Conservation (phyloP, 2,797 vertebrate genomes). For the Pseudomugil tenellus region DNA sequence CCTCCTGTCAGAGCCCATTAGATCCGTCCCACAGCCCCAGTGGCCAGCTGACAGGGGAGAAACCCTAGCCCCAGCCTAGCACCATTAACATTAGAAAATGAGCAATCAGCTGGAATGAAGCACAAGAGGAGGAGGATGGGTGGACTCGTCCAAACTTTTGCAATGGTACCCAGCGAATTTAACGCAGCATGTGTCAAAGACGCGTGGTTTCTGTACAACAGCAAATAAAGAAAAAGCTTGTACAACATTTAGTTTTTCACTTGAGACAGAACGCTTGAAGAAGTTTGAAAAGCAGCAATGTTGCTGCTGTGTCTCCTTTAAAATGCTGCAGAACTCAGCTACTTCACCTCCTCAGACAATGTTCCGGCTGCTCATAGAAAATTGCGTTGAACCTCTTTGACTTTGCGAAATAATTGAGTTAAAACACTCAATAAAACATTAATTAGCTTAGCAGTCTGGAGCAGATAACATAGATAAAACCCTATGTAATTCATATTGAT, state of each 20-base stretch:
- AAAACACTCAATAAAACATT: slow-evolving; percentile 90
- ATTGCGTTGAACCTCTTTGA: slow-evolving; percentile 85
- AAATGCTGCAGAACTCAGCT: slow-evolving; percentile 33
- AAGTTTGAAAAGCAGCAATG: neutral
- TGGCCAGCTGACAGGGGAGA: slow-evolving; percentile 96
- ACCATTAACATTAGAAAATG: slow-evolving; percentile 99
- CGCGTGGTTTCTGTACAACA: slow-evolving; percentile 5
- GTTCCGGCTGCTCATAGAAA: slow-evolving; percentile 69
- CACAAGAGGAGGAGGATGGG: slow-evolving; percentile 56
- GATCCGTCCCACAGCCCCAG: slow-evolving; percentile 92
- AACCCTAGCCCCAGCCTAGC: slow-evolving; percentile 88
- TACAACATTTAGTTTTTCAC: neutral
- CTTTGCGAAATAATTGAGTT: slow-evolving; percentile 90
- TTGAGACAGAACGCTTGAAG: slow-evolving; percentile 9
- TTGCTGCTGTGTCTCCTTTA: slow-evolving; percentile 24
- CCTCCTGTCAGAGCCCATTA: slow-evolving; percentile 99
- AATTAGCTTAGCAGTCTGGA: slow-evolving; percentile 88
- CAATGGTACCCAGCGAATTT: slow-evolving; percentile 44
- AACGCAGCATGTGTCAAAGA: slow-evolving; percentile 46
- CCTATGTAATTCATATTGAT: slow-evolving; percentile 91
- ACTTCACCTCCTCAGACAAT: slow-evolving; percentile 51
- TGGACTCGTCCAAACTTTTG: slow-evolving; percentile 59
- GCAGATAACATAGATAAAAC: slow-evolving; percentile 89
- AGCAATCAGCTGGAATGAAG: slow-evolving; percentile 98
- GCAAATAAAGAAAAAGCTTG: neutral